phyloP scores from a whole-genome alignment of 1,140 invertebrate genomes.

The Nephila pilipes region DNA sequence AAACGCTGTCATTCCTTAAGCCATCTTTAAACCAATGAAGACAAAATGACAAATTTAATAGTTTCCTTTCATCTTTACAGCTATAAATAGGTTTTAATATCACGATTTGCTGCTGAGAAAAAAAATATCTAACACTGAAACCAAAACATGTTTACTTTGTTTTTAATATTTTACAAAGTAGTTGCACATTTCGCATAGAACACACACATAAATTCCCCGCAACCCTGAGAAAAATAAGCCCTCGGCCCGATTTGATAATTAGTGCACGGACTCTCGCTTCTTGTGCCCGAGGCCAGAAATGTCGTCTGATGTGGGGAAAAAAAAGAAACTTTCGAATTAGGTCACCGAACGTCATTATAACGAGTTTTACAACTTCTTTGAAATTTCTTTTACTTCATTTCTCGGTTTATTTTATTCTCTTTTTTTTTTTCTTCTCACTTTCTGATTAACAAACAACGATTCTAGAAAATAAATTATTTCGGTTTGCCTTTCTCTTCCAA shows the following conservation, averaged over 20 bases:
- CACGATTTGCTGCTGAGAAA: not conserved
- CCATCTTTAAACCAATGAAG: no score
- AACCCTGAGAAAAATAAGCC: not conserved
- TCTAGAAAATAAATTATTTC: not conserved
- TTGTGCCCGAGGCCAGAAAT: conserved; percentile 57
- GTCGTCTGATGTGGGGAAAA: conserved; percentile 53
- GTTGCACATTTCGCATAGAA: not conserved
- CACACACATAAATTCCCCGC: not conserved
- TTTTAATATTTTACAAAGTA: not conserved
- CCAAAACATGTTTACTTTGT: not conserved
- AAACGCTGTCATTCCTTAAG: no score
- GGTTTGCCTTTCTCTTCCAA: not conserved
- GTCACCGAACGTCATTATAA: conserved; percentile 61
- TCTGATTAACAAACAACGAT: not conserved
- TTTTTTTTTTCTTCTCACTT: not conserved
- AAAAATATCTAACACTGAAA: not conserved
- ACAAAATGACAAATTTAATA: no score
- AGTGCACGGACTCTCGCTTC: conserved; percentile 71
- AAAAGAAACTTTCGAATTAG: conserved; percentile 51
- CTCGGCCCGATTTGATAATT: conserved; percentile 42
- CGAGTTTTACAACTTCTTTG: conserved; percentile 61
- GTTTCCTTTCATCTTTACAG: no score
- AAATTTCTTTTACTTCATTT: not conserved
- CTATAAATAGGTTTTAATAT: no score
- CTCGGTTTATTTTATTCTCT: not conserved